Conservation (phyloP, 2,797 vertebrate species). For the Pteropus rufus region DNA sequence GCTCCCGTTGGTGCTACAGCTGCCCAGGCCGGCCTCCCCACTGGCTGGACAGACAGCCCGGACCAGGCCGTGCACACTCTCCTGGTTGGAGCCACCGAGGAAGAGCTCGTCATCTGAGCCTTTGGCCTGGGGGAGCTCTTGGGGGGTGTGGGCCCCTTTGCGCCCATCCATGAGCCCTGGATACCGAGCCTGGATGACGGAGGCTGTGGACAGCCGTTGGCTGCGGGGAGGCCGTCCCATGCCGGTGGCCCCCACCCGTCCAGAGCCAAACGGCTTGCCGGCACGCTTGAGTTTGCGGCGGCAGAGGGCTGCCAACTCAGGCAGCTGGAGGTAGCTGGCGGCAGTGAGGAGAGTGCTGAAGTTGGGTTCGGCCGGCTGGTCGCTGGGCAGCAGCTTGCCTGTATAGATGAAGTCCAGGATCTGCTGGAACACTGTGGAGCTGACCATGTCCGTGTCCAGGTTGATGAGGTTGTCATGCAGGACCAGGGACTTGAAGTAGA, state of each 20-base stretch:
- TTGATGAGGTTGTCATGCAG: slow-evolving; percentile 99
- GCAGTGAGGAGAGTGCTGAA: slow-evolving; percentile 95
- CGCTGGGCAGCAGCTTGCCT: slow-evolving; percentile 92
- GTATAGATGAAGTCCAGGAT: slow-evolving; percentile 99
- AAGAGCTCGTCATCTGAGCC: slow-evolving; percentile 93
- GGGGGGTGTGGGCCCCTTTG: slow-evolving; percentile 82
- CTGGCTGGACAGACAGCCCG: slow-evolving; percentile 73
- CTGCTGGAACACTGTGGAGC: slow-evolving; percentile 95
- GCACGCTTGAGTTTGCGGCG: slow-evolving; percentile 96
- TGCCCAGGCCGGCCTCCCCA: slow-evolving; percentile 83
- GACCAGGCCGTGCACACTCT: slow-evolving; percentile 83
- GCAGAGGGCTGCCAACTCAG: slow-evolving; percentile 96
- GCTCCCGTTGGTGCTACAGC: slow-evolving; percentile 88
- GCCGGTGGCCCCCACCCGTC: slow-evolving; percentile 86
- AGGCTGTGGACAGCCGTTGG: slow-evolving; percentile 91
- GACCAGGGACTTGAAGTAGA: slow-evolving; percentile 98
- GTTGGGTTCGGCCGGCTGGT: slow-evolving; percentile 94
- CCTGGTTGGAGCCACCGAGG: slow-evolving; percentile 87
- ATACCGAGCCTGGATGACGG: slow-evolving; percentile 90
- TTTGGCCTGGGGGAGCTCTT: slow-evolving; percentile 88
- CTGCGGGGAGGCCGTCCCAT: slow-evolving; percentile 88
- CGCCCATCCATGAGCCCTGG: slow-evolving; percentile 84
- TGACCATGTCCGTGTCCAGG: slow-evolving; percentile 98
- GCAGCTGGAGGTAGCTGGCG: slow-evolving; percentile 99
- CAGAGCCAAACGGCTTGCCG: slow-evolving; percentile 87